Conservation (phyloP, 2,797 vertebrate species). For the Phalanger gymnotis region DNA sequence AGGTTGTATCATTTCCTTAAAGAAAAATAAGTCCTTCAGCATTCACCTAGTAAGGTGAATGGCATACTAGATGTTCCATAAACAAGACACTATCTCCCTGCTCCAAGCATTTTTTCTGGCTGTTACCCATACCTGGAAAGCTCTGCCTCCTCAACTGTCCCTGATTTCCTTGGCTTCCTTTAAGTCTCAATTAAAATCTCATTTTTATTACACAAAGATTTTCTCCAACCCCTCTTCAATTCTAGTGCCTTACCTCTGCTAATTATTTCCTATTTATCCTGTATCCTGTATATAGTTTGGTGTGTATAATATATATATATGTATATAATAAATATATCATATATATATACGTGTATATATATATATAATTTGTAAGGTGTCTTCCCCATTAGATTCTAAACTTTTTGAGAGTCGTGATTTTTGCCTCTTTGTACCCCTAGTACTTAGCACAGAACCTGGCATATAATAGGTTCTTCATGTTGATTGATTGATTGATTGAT, state of each 20-base stretch:
- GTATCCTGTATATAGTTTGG: background rate
- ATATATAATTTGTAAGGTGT: too few species aligned
- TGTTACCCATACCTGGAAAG: background rate
- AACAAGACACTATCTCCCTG: background rate
- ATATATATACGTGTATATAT: background rate
- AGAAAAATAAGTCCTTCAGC: background rate
- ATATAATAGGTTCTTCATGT: background rate
- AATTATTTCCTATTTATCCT: background rate
- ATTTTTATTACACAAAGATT: background rate
- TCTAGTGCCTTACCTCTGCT: background rate
- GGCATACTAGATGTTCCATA: background rate
- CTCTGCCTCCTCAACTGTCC: background rate
- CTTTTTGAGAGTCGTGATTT: background rate
- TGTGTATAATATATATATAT: too few species aligned
- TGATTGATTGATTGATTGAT: background rate
- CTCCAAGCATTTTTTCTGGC: background rate
- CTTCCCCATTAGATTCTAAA: background rate
- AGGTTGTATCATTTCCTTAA: background rate
- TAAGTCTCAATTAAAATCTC: background rate
- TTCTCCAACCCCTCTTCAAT: background rate
- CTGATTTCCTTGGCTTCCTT: background rate
- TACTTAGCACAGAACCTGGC: background rate
- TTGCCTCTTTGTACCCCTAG: background rate
- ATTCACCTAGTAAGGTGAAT: background rate
- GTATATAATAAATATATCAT: too few species aligned